Evolutionary conservation across 2,888 invertebrate genomes (phyloP).

Genomic region (Harpalus rufipes): DNA sequence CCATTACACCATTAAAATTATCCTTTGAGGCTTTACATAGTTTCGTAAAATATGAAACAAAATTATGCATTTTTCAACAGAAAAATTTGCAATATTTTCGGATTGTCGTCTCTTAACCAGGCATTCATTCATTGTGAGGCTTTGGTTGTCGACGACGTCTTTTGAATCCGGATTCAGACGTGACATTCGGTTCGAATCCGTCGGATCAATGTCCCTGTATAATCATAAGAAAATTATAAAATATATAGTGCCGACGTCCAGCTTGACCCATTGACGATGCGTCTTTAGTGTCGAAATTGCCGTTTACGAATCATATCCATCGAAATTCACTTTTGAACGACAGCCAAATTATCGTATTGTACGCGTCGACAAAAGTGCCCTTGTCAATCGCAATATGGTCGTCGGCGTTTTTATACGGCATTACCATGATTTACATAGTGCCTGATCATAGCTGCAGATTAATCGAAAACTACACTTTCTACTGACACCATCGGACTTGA

Average conservation of each 20-base stretch:
- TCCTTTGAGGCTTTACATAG: slow-evolving; percentile 62
- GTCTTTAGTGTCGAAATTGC: slow-evolving; percentile 47
- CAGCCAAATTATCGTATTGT: slow-evolving; percentile 31
- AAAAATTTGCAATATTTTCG: slow-evolving; percentile 66
- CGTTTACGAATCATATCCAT: slow-evolving; percentile 45
- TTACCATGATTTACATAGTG: slow-evolving; percentile 73
- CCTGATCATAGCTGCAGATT: slow-evolving; percentile 72
- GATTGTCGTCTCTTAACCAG: slow-evolving; percentile 11
- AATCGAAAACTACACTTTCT: slow-evolving; percentile 64
- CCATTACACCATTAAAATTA: slow-evolving; percentile 66
- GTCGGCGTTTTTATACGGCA: slow-evolving; percentile 64
- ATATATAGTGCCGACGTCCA: slow-evolving; percentile 61
- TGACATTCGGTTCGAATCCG: slow-evolving; percentile 42
- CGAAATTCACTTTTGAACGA: slow-evolving; percentile 52
- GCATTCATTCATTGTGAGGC: not conserved
- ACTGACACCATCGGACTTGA: slow-evolving; percentile 58
- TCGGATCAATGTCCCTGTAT: slow-evolving; percentile 47
- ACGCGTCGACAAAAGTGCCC: slow-evolving; percentile 55
- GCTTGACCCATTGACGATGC: slow-evolving; percentile 51
- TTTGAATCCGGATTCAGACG: slow-evolving; percentile 54
- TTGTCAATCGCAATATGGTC: slow-evolving; percentile 55
- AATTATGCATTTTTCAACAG: slow-evolving; percentile 67
- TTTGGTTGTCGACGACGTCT: slow-evolving; percentile 35
- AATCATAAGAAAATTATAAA: slow-evolving; percentile 57
- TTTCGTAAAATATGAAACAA: slow-evolving; percentile 64